Percentiles rank a stretch among this genome's conserved stretches.
These are phyloP conservation scores for Lasius platythorax DNA, from an alignment of 2,888 invertebrate species.

Conservation along the genomic window DNA sequence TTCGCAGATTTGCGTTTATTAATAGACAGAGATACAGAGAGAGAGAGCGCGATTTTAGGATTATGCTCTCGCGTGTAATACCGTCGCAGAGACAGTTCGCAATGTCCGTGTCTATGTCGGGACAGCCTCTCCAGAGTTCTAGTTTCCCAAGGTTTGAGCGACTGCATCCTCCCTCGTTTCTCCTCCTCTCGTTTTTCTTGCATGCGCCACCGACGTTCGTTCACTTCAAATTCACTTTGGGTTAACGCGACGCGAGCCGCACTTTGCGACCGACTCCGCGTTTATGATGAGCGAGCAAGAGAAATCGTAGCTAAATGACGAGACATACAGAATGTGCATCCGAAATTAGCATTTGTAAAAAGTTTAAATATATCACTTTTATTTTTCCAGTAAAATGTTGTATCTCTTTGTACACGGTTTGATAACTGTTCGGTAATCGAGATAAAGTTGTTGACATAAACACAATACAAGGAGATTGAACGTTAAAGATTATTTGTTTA, in stretches of 20 bases:
- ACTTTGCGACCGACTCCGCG: constrained; percentile 41
- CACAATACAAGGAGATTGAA: no score
- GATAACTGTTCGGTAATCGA: no score
- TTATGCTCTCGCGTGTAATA: constrained; percentile 35
- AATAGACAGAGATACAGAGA: constrained; percentile 31
- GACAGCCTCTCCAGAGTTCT: constrained; percentile 75
- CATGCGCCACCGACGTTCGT: constrained; percentile 3
- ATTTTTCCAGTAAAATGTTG: no score
- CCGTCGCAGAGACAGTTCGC: constrained; percentile 62
- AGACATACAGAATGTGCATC: not conserved
- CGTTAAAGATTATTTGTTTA: not conserved
- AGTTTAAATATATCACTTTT: not conserved
- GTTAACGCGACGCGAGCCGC: constrained; percentile 3
- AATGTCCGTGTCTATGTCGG: constrained; percentile 66
- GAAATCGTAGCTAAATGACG: not conserved
- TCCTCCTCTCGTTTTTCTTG: not conserved
- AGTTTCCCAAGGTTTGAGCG: constrained; percentile 76
- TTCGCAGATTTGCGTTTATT: constrained; percentile 40
- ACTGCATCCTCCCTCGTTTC: constrained; percentile 59
- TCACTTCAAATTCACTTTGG: constrained; percentile 24
- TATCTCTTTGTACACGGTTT: no score
- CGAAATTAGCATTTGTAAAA: not conserved
- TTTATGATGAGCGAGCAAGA: not conserved
- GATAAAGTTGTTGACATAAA: no score
- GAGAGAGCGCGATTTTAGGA: constrained; percentile 12